phyloP scores from a whole-genome alignment of 2,113 vertebrate genomes.

The Phoenicopterus ruber region DNA sequence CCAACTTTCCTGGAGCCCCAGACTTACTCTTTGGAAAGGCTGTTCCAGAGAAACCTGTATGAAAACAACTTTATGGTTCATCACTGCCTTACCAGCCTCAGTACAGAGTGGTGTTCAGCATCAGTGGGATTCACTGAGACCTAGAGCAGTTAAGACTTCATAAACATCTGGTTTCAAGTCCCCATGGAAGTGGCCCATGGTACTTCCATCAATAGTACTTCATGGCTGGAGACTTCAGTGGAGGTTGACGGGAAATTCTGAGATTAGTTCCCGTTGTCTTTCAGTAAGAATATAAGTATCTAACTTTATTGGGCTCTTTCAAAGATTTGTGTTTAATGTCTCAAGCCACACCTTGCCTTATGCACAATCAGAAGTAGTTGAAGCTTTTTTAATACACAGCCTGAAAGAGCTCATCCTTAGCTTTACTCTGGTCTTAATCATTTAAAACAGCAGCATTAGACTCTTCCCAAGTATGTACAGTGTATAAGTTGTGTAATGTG shows the following conservation, averaged over 20 bases:
- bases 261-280: background rate
- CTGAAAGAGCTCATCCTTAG: background rate
- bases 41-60: background rate
- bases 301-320: background rate
- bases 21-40: background rate
- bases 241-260: background rate
- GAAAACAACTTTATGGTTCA: background rate
- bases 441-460: constrained; percentile 27
- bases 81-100: background rate
- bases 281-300: background rate
- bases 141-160: background rate
- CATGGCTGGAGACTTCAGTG: background rate
- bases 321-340: background rate
- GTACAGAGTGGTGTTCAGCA: background rate
- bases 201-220: background rate
- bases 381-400: background rate
- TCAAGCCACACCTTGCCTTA: background rate
- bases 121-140: background rate
- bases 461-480: background rate
- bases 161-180: background rate
- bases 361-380: background rate
- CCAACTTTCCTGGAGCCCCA: background rate
- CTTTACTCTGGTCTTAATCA: constrained; percentile 1
- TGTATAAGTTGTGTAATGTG: background rate
- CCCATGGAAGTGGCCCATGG: background rate